Evolutionary conservation across 1,140 invertebrate species (phyloP).

Genomic region (Hyphantria cunea): DNA sequence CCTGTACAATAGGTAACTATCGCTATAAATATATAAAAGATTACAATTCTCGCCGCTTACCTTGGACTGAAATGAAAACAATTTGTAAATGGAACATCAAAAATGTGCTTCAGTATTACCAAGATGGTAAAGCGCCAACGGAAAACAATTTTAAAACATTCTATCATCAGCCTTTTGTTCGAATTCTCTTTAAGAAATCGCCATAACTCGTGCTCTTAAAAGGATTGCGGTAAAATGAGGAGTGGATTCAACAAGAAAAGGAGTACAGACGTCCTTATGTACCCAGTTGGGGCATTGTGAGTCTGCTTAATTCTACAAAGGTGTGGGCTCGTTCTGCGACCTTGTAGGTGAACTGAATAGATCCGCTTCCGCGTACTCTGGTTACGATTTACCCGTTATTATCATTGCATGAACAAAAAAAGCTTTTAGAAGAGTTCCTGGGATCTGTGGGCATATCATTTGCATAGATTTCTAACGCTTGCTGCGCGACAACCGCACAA

Average conservation of each 20-base stretch:
- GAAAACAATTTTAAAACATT: conserved; percentile 60
- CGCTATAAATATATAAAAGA: not conserved
- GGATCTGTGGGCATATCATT: conserved; percentile 44
- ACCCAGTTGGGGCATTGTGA: conserved; percentile 35
- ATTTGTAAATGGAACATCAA: conserved; percentile 25
- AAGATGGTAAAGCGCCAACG: conserved; percentile 43
- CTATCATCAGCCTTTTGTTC: conserved; percentile 56
- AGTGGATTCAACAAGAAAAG: conserved; percentile 47
- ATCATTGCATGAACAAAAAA: conserved; percentile 43
- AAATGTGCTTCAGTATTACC: conserved; percentile 22
- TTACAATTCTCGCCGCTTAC: conserved; percentile 2
- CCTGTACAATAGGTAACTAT: conserved; percentile 5
- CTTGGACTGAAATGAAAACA: conserved; percentile 15
- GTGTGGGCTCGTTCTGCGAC: conserved; percentile 37
- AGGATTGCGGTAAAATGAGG: conserved; percentile 58
- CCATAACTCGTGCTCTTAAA: conserved; percentile 60
- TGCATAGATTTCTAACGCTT: conserved; percentile 71
- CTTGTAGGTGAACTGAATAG: conserved; percentile 37
- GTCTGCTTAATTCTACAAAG: conserved; percentile 42
- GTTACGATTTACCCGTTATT: conserved; percentile 27
- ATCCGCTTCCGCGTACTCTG: conserved; percentile 56
- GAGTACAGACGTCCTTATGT: conserved; percentile 44
- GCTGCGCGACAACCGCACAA: conserved; percentile 68
- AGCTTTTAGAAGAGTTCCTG: conserved; percentile 42
- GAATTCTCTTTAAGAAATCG: conserved; percentile 52